Evolutionary conservation across 2,888 invertebrate species (phyloP), one percentile per base, ranked within the genome.

Genomic region (Phasia obesa): DNA sequence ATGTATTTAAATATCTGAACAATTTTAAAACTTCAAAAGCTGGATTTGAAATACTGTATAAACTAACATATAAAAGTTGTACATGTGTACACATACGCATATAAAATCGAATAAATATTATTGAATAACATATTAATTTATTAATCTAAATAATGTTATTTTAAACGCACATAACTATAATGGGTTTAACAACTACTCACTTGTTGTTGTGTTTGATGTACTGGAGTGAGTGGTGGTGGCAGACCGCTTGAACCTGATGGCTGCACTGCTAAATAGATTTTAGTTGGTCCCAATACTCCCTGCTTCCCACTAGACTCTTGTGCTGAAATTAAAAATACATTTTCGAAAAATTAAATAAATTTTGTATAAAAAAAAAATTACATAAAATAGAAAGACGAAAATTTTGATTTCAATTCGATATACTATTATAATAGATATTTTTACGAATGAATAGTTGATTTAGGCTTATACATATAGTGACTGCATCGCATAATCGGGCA

Each of bases 281-380:
- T 97, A 11, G 96, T 95, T 11, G 97, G 97, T 3, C 96, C 97
- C 83, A 97, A 91, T 86, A 96, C 96, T 51, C 96, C 96, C 90
- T 96, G 95, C 90, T 96, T 96, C 49, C 96, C 97, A 19, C 95
- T 96, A 4, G 95, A 94, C 86, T 96, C 96, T 95, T 97, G 97
- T 27, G 96, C 96, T 91, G 74, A 91, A 92, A 83, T 53, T 55
- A 57, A 13, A 35, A 84, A 42, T 23, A 2, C 19, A 25, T 44
- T 27, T n/a, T n/a, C n/a, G n/a, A n/a, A 27, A 27, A 27, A 27
- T 27, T 6, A 27, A 27, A 27, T 27, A 27, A 27, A 5, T 27
- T 27, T 27, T 27, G 6, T 3, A 27, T n/a, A 44, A 4, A 15
- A 4, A 44, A n/a, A 44, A 15, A 2, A 44, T 27, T 27, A 27